phyloP scores from a whole-genome alignment of 2,113 vertebrate genomes.

The Tetrax tetrax region DNA sequence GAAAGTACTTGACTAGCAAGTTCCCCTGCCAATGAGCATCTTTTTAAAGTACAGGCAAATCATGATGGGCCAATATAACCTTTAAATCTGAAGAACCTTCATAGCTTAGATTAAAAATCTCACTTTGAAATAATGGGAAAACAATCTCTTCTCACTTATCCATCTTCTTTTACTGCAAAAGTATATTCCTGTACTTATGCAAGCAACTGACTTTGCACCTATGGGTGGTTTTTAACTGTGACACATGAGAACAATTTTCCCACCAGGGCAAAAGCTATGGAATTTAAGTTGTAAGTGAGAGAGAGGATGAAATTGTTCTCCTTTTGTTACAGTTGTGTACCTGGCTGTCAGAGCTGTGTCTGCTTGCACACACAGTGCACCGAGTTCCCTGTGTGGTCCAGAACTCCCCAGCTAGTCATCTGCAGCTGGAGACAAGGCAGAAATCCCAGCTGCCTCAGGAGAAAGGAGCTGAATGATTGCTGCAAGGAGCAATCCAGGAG shows the following conservation, averaged over 20 bases:
- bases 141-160: background rate
- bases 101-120: background rate
- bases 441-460: background rate
- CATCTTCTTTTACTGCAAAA: background rate
- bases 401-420: background rate
- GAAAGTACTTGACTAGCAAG: background rate
- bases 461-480: background rate
- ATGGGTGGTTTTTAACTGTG: background rate
- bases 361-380: background rate
- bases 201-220: background rate
- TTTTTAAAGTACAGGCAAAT: background rate
- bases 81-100: background rate
- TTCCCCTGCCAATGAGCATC: background rate
- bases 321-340: background rate
- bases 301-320: background rate
- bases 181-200: background rate
- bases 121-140: background rate
- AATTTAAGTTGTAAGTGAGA: background rate
- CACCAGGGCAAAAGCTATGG: background rate
- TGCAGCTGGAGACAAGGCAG: background rate
- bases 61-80: background rate
- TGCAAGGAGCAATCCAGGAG: background rate
- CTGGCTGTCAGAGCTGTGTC: background rate
- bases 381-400: background rate
- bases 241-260: background rate